phyloP scores from a whole-genome alignment of 92 coral and sea anemone genomes.

The Zoanthus sociatus region DNA sequence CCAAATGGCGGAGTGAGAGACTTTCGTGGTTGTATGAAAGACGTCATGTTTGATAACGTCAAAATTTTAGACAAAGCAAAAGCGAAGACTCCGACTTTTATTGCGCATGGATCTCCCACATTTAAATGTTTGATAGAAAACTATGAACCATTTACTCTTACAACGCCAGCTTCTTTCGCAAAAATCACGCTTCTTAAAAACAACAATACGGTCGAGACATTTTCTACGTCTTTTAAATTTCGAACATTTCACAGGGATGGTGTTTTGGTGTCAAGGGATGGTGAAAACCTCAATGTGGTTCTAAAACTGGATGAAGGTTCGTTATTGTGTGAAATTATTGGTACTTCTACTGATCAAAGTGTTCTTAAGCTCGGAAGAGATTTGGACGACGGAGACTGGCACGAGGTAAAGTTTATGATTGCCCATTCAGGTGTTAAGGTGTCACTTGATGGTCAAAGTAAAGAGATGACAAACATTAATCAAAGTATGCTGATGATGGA shows the following conservation, averaged over 20 bases:
- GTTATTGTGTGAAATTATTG: conserved; percentile 70
- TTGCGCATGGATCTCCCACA: conserved; percentile 53
- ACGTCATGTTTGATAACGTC: conserved; percentile 68
- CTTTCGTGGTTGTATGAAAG: conserved; percentile 80
- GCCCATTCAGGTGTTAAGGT: conserved; percentile 53
- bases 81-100: conserved; percentile 35
- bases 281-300: conserved; percentile 66
- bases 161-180: conserved; percentile 66
- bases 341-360: conserved; percentile 68
- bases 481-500: conserved; percentile 65
- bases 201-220: conserved; percentile 55
- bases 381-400: conserved; percentile 95
- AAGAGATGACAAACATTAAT: conserved; percentile 57
- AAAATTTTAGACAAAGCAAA: conserved; percentile 59
- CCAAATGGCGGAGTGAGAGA: conserved; percentile 37
- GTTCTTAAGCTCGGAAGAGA: conserved; percentile 64
- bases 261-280: conserved; percentile 77
- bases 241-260: conserved; percentile 84
- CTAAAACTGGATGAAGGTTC: conserved; percentile 72
- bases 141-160: conserved; percentile 74
- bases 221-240: conserved; percentile 83
- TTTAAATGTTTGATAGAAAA: conserved; percentile 69
- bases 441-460: conserved; percentile 55
- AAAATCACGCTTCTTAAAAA: conserved; percentile 72
- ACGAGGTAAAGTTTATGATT: conserved; percentile 76